A percentile compares a stretch with the other conserved stretches of the same genome.
phyloP scores from a whole-genome alignment of 2,113 vertebrate species.

The Marmota monax region DNA sequence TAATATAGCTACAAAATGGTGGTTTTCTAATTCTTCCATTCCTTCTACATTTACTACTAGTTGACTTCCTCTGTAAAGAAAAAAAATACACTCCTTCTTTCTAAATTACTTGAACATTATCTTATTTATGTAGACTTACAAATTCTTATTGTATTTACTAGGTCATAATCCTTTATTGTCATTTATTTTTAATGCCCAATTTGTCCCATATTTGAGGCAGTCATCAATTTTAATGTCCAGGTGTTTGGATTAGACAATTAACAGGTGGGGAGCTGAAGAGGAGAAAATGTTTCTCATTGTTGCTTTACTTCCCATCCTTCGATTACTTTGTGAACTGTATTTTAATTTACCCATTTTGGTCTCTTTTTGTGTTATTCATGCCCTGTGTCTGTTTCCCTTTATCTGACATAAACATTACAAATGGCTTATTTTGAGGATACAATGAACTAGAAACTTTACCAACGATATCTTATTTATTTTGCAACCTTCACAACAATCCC shows the following conservation, averaged over 20 bases:
- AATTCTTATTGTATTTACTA: neutral
- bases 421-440: neutral
- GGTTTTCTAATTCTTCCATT: neutral
- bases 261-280: neutral
- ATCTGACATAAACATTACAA: neutral
- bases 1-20: neutral
- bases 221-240: neutral
- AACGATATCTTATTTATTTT: neutral
- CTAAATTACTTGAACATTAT: neutral
- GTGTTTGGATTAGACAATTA: neutral
- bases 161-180: neutral
- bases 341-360: neutral
- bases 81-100: neutral
- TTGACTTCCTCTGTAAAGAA: neutral
- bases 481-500: neutral
- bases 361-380: neutral
- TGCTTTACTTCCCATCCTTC: neutral
- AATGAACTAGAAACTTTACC: slow-evolving; percentile 6
- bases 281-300: neutral
- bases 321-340: neutral
- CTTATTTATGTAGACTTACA: neutral
- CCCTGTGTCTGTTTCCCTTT: neutral
- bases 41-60: neutral
- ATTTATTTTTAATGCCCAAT: slow-evolving; percentile 6
- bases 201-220: neutral